These are phyloP conservation scores for Gymnothorax javanicus DNA, from an alignment of 2,797 vertebrate species.

Conservation along the genomic window DNA sequence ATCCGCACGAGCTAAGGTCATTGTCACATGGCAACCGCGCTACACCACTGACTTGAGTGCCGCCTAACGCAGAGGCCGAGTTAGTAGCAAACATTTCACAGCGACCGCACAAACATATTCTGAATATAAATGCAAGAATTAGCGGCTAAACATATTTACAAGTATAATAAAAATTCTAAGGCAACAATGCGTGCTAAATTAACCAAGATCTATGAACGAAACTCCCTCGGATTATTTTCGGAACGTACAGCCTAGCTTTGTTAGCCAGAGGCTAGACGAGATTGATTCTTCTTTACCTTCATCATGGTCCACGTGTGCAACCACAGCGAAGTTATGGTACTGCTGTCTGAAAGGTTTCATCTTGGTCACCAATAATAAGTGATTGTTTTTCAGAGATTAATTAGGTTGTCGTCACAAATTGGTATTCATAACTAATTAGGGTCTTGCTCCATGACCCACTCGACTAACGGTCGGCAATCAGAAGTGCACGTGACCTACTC, in stretches of 20 bases:
- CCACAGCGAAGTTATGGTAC: conserved; percentile 61
- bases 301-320: conserved; percentile 48
- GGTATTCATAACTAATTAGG: neutral
- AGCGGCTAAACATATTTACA: neutral
- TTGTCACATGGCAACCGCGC: too few relatives aligned
- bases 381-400: neutral
- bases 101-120: neutral
- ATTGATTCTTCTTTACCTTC: conserved; percentile 43
- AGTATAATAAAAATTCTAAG: neutral
- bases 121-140: neutral
- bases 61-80: neutral
- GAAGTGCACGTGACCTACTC: conserved; percentile 16
- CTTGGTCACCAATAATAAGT: conserved; percentile 4
- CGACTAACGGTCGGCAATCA: neutral
- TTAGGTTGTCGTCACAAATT: neutral
- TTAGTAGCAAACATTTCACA: neutral
- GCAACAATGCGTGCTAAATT: neutral
- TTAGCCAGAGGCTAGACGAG: too few relatives aligned
- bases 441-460: too few relatives aligned
- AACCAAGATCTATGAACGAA: neutral
- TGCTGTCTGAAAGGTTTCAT: conserved; percentile 21
- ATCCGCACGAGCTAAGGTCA: too few relatives aligned
- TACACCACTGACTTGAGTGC: too few relatives aligned
- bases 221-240: neutral
- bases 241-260: neutral